Evolutionary conservation across 2,888 invertebrate species (phyloP), one percentile per base, ranked within the genome.

Genomic region (Tachina fera): DNA sequence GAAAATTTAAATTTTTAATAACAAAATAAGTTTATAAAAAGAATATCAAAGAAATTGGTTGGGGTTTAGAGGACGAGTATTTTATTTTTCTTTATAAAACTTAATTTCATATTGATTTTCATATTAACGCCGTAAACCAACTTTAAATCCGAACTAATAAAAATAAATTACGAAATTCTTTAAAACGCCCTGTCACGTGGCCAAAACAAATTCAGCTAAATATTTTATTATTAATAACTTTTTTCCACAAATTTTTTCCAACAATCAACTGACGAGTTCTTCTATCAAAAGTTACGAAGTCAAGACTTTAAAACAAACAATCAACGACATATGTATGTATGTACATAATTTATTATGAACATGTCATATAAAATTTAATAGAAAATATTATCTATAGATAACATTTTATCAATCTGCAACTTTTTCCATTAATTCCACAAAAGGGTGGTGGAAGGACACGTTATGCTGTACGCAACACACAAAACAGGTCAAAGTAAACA

Each of bases 341-440:
- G n/a, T n/a, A 63, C 70, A 76, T 86, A 71, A 83, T 83, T 86
- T 89, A 89, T 90, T 91, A 91, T 91, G 90, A 91, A 89, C 89
- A 89, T 91, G 91, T 91, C 91, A 91, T 83, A 86, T 47, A 74
- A 85, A 77, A 81, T 81, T 31, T 83, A 83, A 72, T 78, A 72
- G 67, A 78, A 78, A 77, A 78, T 67, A 58, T 45, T 77, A 63
- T 58, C 58, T 91, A 89, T 89, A 91, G 87, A 88, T 90, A 90
- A 90, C 89, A 90, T 90, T 90, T 89, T 89, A 90, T 91, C 89
- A 89, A 89, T 89, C 45, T 81, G 31, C 41, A 60, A 74, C 8
- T 49, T 43, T 39, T 51, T 53, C 45, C 45, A 39, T 71, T n/a
- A 22, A 9, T 41, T 61, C 9, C 16, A 13, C 13, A 43, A 60